Percentiles rank a stretch among this genome's conserved stretches.
Evolutionary conservation across 2,113 vertebrate species (phyloP).

Genomic region (Sialia sialis): DNA sequence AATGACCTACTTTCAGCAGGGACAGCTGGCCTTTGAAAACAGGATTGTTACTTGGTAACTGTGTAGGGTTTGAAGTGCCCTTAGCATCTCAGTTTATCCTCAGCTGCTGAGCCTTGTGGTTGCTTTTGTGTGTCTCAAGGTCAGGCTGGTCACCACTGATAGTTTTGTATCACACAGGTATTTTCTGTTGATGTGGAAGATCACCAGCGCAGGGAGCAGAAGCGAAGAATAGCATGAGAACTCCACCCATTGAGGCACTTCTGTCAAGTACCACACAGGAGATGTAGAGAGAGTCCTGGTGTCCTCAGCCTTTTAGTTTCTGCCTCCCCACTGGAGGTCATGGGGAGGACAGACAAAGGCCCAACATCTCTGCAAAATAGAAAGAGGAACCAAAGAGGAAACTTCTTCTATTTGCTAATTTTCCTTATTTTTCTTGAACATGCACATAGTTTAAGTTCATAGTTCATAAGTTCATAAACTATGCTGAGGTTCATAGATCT

Average conservation of each 20-base stretch:
- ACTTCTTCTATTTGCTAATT: neutral
- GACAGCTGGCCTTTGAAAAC: neutral
- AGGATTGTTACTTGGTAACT: slow-evolving; percentile 4
- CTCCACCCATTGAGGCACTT: neutral
- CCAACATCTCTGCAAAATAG: neutral
- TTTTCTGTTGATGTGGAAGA: neutral
- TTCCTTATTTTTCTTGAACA: neutral
- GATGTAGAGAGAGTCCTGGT: neutral
- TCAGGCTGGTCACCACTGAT: neutral
- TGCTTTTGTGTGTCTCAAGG: neutral
- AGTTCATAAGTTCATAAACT: too few relatives aligned
- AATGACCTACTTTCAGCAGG: neutral
- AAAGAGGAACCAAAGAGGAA: neutral
- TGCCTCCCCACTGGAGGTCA: neutral
- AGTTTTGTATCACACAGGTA: neutral
- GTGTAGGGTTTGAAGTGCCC: neutral
- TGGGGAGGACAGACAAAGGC: neutral
- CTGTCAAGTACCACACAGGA: neutral
- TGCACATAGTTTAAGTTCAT: neutral
- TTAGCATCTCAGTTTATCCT: neutral
- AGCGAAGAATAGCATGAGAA: neutral
- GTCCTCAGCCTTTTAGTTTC: neutral
- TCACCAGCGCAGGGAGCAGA: neutral
- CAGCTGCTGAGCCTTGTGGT: neutral
- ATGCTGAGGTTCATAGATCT: neutral